Evolutionary conservation across 2,113 vertebrate genomes (phyloP).

Genomic region (Raja brachyura): DNA sequence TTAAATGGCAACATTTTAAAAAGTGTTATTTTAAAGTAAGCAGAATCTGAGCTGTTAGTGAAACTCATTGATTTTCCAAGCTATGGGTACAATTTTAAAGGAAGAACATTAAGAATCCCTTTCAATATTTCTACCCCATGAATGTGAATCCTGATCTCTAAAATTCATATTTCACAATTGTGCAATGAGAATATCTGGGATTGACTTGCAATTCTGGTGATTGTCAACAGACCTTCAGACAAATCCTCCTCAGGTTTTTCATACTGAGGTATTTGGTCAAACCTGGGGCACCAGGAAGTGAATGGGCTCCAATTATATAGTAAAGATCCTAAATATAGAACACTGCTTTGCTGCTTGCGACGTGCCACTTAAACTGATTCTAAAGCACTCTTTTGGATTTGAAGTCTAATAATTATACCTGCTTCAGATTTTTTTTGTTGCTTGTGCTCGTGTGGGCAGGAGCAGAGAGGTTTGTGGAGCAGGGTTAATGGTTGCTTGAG

Average conservation of each 20-base stretch:
- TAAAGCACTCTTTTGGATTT: neutral
- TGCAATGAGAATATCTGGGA: neutral
- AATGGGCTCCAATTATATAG: neutral
- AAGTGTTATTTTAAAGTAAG: neutral
- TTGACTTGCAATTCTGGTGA: neutral
- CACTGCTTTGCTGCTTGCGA: neutral
- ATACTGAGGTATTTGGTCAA: neutral
- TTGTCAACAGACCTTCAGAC: neutral
- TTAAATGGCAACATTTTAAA: slow-evolving; percentile 18
- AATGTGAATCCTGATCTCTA: neutral
- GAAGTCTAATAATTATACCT: neutral
- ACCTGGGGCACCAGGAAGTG: neutral
- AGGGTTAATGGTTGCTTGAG: neutral
- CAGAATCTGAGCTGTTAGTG: neutral
- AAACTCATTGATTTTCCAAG: neutral
- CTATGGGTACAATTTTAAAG: neutral
- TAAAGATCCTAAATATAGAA: neutral
- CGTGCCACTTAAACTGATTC: neutral
- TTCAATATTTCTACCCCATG: neutral
- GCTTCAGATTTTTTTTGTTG: neutral
- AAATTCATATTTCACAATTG: neutral
- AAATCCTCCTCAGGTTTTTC: neutral
- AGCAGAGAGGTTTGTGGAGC: neutral
- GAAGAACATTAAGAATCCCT: neutral
- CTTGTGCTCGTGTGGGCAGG: neutral